Base-by-base conservation (phyloP, 2,113 vertebrate species). In the Alouatta palliata region DNA sequence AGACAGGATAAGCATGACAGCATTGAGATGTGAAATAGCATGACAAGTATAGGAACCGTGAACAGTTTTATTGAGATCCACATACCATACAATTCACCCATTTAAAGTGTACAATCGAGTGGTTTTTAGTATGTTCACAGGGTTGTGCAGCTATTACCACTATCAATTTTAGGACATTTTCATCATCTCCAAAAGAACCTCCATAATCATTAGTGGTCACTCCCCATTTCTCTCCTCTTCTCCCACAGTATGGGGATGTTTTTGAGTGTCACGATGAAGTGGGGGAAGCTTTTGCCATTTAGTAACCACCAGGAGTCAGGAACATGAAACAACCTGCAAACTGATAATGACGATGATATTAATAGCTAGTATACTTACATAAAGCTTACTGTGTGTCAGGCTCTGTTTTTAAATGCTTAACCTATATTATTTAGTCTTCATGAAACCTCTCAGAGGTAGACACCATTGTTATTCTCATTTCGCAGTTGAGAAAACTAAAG, bases 371-470 rank as follows among this genome's bases (percentile, higher is more conserved):
- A 68, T 58, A 68, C 25, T n/a, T 82, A 3, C 76, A 40, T 83
- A 91, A 94, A 54, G 17, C 12, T 84, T 68, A 73, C 37, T 64
- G 0, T 66, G 25, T 56, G 20, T 81, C 45, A 66, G 9, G 17
- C 40, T 61, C n/a, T 37, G 13, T 83, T 95, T 88, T 92, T 87
- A 94, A 90, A 75, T 70, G 40, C 37, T 86, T 88, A 87, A 54
- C 3, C 1, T 80, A 68, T 64, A n/a, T 75, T 68, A 32, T 13
- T 70, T 70, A 61, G 73, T 84, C 27, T 75, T 84, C 21, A n/a
- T 47, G 68, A 70, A 70, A 79, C 37, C 37, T 64, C 87, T 91
- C 70, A 79, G 37, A 79, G 6, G 13, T 37, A 40, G 75, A 49
- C 30, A 43, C 43, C 23, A 73, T 66, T 49, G 32, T 47, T 71